A percentile compares a stretch with the other conserved stretches of the same genome.
These are phyloP conservation scores for Lydus trimaculatus DNA, from an alignment of 2,888 invertebrate genomes.

Conservation along the genomic window DNA sequence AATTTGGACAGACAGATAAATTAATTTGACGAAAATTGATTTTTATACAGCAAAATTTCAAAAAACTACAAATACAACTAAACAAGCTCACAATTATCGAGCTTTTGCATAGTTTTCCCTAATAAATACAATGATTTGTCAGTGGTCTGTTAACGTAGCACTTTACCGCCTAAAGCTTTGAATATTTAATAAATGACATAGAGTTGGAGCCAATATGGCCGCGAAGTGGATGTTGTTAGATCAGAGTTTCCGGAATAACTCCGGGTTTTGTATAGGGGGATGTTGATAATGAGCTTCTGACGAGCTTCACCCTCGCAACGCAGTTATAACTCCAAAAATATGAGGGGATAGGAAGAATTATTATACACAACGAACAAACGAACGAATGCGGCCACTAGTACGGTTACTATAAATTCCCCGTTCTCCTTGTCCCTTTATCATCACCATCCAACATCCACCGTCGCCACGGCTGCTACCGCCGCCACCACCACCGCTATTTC, in stretches of 20 bases:
- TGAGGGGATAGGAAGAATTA: constrained; percentile 53
- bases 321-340: constrained; percentile 55
- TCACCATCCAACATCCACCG: constrained; percentile 8
- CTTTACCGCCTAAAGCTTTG: constrained; percentile 13
- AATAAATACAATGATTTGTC: background rate
- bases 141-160: background rate
- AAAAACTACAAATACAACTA: too few species aligned
- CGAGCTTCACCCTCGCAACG: constrained; percentile 47
- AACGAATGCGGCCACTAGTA: constrained; percentile 23
- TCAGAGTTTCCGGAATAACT: constrained; percentile 49
- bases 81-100: background rate
- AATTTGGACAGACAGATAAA: too few species aligned
- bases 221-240: constrained; percentile 44
- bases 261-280: constrained; percentile 44
- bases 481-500: background rate
- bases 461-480: constrained; percentile 1
- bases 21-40: too few species aligned
- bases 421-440: constrained; percentile 25
- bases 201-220: constrained; percentile 47
- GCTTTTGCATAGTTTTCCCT: background rate
- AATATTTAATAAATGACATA: constrained; percentile 41
- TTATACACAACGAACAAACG: too few species aligned
- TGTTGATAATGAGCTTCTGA: constrained; percentile 54
- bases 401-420: background rate
- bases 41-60: too few species aligned